Evolutionary conservation across 2,113 vertebrate genomes (phyloP).

Genomic region (Prolemur simus): DNA sequence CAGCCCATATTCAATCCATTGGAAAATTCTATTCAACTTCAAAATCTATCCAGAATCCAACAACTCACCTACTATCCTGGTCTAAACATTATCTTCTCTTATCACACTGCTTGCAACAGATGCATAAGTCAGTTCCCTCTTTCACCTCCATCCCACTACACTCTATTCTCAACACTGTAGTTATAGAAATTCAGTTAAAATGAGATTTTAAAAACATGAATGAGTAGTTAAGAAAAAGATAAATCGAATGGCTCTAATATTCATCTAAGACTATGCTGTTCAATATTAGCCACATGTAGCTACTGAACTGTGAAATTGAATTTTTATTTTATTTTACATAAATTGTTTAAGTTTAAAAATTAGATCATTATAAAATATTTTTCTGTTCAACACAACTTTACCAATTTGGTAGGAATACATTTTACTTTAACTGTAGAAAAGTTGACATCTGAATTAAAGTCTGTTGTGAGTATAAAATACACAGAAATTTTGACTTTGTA

Average conservation of each 20-base stretch:
- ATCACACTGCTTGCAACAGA: not conserved
- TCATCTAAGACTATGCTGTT: not conserved
- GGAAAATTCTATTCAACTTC: not conserved
- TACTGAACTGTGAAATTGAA: not conserved
- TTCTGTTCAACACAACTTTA: not conserved
- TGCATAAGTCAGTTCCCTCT: not conserved
- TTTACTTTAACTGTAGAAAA: not conserved
- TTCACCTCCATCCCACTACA: not conserved
- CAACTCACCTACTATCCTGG: not conserved
- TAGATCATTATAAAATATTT: not conserved
- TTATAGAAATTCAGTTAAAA: not conserved
- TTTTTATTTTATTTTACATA: not conserved
- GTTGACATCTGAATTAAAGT: not conserved
- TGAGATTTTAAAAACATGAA: not conserved
- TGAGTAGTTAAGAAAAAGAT: not conserved
- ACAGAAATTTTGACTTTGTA: not conserved
- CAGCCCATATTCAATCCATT: not conserved
- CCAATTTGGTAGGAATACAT: not conserved
- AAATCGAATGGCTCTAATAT: not conserved
- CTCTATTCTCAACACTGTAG: not conserved
- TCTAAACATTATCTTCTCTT: not conserved
- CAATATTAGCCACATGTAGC: not conserved
- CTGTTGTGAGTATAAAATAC: not conserved
- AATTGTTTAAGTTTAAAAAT: not conserved
- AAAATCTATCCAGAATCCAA: not conserved